Percentiles rank a stretch among this genome's conserved stretches.
Evolutionary conservation across 1,140 invertebrate species (phyloP).

Genomic region (Nasonia longicornis): DNA sequence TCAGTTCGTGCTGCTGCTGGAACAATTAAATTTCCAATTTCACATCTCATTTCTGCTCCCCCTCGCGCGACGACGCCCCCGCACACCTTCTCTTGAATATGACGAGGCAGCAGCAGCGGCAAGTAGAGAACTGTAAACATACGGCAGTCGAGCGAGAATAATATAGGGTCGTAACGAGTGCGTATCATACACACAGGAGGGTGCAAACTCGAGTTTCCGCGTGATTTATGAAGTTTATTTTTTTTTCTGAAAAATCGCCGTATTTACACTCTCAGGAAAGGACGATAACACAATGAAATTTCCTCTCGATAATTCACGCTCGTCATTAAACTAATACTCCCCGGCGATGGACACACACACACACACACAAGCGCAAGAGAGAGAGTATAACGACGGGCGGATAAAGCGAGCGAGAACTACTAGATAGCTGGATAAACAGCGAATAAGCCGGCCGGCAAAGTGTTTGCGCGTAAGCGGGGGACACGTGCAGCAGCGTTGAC

Average conservation of each 20-base stretch:
- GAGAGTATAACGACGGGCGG: too few species aligned
- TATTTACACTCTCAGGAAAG: too few species aligned
- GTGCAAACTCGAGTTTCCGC: background rate
- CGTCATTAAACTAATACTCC: background rate
- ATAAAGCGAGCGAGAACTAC: background rate
- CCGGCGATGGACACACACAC: too few species aligned
- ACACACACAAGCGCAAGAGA: background rate
- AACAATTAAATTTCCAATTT: constrained; percentile 33
- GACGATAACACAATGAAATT: too few species aligned
- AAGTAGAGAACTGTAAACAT: background rate
- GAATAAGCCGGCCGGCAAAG: constrained; percentile 4
- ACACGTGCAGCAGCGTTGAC: constrained; percentile 34
- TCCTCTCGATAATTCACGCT: too few species aligned
- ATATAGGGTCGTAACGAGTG: background rate
- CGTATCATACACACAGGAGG: background rate
- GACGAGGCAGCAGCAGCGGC: background rate
- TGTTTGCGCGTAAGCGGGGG: constrained; percentile 42
- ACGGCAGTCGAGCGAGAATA: background rate
- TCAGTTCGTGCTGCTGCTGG: background rate
- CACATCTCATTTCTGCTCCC: constrained; percentile 8
- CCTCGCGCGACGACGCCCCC: background rate
- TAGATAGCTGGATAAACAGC: background rate
- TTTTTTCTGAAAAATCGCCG: too few species aligned
- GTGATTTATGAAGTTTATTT: too few species aligned
- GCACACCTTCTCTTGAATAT: background rate